Evolutionary conservation across 2,797 vertebrate species (phyloP).

Genomic region (Antrozous pallidus): DNA sequence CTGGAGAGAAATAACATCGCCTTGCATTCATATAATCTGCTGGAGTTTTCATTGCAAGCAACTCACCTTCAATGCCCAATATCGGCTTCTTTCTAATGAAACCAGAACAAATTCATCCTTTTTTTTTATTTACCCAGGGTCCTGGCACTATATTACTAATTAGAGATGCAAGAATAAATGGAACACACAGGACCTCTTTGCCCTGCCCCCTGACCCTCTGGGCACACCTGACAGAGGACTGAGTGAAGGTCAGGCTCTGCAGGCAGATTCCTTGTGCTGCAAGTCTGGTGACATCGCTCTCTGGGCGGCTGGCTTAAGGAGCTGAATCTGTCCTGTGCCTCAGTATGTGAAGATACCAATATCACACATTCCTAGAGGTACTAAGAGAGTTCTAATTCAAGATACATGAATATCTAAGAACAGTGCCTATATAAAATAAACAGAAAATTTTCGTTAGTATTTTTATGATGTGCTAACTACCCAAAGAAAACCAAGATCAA

Average conservation of each 20-base stretch:
- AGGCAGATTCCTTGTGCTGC: not conserved
- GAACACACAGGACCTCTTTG: not conserved
- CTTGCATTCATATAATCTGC: not conserved
- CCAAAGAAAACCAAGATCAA: not conserved
- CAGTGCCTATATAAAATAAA: not conserved
- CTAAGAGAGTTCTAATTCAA: not conserved
- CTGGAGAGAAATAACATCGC: not conserved
- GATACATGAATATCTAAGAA: not conserved
- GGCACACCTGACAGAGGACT: not conserved
- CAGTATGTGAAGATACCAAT: not conserved
- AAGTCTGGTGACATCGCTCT: not conserved
- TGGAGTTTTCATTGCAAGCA: not conserved
- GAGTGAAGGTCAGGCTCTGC: not conserved
- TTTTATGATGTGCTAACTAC: not conserved
- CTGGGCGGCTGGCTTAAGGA: not conserved
- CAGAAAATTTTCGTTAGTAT: not conserved
- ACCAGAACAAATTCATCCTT: not conserved
- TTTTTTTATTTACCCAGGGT: not conserved
- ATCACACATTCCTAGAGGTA: not conserved
- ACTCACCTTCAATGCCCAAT: not conserved
- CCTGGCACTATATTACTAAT: not conserved
- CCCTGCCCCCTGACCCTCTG: not conserved
- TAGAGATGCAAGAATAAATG: not conserved
- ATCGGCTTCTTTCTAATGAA: not conserved
- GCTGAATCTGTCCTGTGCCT: not conserved